A percentile compares a stretch with the other conserved stretches of the same genome.
These are phyloP conservation scores for Zosterops hypoxanthus DNA, from an alignment of 2,113 vertebrate genomes.

Conservation along the genomic window DNA sequence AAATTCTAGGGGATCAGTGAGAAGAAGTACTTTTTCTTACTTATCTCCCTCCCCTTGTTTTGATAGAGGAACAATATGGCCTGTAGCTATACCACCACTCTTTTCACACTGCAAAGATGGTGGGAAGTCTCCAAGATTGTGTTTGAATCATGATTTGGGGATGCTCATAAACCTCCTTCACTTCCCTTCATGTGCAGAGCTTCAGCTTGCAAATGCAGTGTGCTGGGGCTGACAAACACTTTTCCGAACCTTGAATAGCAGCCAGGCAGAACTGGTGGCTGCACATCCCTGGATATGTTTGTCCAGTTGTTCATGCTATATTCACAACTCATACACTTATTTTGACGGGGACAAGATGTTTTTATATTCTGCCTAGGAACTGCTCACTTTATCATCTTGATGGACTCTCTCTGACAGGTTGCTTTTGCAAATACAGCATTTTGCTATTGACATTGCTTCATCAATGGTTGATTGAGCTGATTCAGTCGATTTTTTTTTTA, in stretches of 20 bases:
- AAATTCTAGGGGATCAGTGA: background rate
- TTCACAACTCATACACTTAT: background rate
- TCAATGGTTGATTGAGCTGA: background rate
- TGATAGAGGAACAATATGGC: background rate
- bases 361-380: background rate
- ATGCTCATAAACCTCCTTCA: background rate
- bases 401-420: background rate
- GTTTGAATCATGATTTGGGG: rapidly evolving
- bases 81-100: background rate
- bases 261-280: background rate
- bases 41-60: background rate
- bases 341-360: background rate
- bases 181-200: background rate
- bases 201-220: background rate
- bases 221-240: background rate
- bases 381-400: rapidly evolving
- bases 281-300: rapidly evolving
- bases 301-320: background rate
- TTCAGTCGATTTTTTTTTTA: background rate
- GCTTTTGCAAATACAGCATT: background rate
- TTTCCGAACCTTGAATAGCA: rapidly evolving
- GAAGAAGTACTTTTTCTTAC: background rate
- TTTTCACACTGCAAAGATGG: background rate
- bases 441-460: background rate
- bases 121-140: background rate